Conservation (phyloP, 2,797 vertebrate genomes). For the Hafferia zeledoni region DNA sequence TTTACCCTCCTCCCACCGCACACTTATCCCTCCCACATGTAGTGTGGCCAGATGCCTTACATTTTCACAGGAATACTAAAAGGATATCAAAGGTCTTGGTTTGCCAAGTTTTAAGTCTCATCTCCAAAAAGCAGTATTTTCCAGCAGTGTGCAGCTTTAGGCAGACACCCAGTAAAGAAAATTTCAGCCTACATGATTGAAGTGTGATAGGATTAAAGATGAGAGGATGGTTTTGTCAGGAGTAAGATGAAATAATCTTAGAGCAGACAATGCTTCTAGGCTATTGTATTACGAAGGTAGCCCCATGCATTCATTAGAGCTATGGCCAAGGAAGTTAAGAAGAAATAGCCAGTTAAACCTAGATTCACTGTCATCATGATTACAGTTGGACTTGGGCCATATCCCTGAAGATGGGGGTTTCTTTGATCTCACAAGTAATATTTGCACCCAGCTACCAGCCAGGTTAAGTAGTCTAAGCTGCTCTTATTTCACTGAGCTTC, state of each 20-base stretch:
- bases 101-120: constrained; percentile 54
- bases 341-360: neutral
- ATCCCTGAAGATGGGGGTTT: neutral
- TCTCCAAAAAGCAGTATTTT: constrained; percentile 44
- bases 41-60: constrained; percentile 44
- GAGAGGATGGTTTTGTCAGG: constrained; percentile 29
- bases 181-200: constrained; percentile 44
- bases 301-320: neutral
- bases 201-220: constrained; percentile 50
- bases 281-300: neutral
- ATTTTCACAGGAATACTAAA: constrained; percentile 46
- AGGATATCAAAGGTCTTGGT: constrained; percentile 38
- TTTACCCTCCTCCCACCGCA: neutral
- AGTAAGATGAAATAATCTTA: neutral
- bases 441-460: neutral
- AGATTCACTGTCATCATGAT: neutral
- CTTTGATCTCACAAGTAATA: neutral
- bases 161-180: constrained; percentile 50
- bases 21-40: constrained; percentile 25
- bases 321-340: neutral
- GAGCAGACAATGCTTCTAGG: neutral
- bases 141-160: constrained; percentile 55
- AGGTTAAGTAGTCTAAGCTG: neutral
- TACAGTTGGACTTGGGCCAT: neutral
- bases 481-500: neutral